These are phyloP conservation scores for Malurus leucopterus DNA, from an alignment of 2,797 vertebrate species.

Conservation along the genomic window DNA sequence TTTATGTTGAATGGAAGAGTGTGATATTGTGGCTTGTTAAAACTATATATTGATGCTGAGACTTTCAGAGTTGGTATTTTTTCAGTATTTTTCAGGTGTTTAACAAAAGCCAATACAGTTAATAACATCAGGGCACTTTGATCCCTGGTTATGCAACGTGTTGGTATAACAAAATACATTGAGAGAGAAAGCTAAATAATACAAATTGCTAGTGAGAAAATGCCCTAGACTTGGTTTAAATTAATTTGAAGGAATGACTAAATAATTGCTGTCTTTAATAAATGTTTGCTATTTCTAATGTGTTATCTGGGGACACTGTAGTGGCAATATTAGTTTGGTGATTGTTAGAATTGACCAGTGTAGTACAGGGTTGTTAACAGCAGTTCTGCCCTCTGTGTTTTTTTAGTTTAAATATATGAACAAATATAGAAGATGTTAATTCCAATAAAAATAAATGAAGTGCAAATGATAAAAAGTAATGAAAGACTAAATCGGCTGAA, in stretches of 20 bases:
- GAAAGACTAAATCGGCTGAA: background rate
- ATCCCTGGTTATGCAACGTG: background rate
- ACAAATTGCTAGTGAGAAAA: background rate
- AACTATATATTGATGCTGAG: background rate
- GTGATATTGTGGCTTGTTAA: background rate
- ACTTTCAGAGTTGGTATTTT: background rate
- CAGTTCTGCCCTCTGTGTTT: background rate
- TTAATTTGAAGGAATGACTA: background rate
- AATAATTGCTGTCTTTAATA: background rate
- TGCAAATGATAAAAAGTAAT: rapidly evolving
- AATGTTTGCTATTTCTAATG: background rate
- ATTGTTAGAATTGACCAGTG: background rate
- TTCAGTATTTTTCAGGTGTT: background rate
- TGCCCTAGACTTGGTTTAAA: background rate
- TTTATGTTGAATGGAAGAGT: background rate
- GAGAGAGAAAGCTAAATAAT: background rate
- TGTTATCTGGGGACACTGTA: background rate
- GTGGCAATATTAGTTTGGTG: background rate
- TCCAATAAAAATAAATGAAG: background rate
- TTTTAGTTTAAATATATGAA: background rate
- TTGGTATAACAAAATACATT: background rate
- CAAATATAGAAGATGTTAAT: background rate
- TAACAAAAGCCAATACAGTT: background rate
- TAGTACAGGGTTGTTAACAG: background rate
- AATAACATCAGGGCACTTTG: background rate